A percentile compares a stretch with the other conserved stretches of the same genome.
Conservation (phyloP, 2,888 invertebrate genomes). For the Pimpla rufipes region DNA sequence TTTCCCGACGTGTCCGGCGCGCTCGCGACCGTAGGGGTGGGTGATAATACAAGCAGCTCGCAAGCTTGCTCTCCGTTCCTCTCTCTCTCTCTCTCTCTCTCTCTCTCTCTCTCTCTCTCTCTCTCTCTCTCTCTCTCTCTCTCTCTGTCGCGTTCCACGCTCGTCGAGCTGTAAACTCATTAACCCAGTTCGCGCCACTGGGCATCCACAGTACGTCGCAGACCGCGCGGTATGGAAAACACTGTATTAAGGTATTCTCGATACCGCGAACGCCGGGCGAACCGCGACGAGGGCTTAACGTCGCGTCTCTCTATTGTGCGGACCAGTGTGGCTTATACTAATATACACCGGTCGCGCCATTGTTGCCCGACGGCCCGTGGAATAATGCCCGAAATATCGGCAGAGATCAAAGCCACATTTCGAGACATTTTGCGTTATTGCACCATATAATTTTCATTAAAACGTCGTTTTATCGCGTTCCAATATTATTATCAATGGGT, state of each 20-base stretch:
- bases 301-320: slow-evolving; percentile 4
- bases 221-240: slow-evolving; percentile 61
- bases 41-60: slow-evolving; percentile 59
- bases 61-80: slow-evolving; percentile 40
- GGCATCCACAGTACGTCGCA: slow-evolving; percentile 65
- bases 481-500: no score
- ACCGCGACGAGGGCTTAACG: slow-evolving; percentile 40
- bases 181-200: slow-evolving; percentile 70
- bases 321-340: background rate
- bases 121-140: slow-evolving; percentile 40
- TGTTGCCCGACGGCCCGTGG: background rate
- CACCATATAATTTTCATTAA: no score
- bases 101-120: slow-evolving; percentile 34
- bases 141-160: slow-evolving; percentile 41
- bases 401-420: background rate
- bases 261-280: slow-evolving; percentile 54
- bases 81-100: slow-evolving; percentile 44
- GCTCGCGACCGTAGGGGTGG: slow-evolving; percentile 50
- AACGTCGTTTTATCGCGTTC: no score
- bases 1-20: slow-evolving; percentile 37
- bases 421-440: no score
- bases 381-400: background rate
- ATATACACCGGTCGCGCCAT: slow-evolving; percentile 8
- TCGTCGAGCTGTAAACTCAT: slow-evolving; percentile 72
- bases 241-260: slow-evolving; percentile 61